These are phyloP conservation scores for Tachycineta bicolor DNA, from an alignment of 2,113 vertebrate species.

Conservation along the genomic window DNA sequence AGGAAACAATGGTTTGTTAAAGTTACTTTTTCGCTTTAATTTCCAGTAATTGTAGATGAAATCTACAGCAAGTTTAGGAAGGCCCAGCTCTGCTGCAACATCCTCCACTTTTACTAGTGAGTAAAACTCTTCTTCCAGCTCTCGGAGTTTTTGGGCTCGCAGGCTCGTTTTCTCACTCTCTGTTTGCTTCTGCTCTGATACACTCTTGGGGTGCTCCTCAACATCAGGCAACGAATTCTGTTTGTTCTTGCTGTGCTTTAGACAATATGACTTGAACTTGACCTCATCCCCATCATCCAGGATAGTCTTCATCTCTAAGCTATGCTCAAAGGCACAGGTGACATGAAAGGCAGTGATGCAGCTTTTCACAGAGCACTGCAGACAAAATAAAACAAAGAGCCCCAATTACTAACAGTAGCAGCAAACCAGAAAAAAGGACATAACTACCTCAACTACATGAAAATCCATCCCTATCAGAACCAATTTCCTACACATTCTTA, in stretches of 20 bases:
- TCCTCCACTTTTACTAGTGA: conserved; percentile 85
- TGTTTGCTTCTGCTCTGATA: conserved; percentile 81
- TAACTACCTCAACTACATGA: background rate
- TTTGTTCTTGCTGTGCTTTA: conserved; percentile 95
- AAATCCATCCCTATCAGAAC: background rate
- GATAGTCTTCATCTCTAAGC: conserved; percentile 97
- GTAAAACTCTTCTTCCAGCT: conserved; percentile 95
- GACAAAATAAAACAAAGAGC: background rate
- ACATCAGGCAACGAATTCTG: conserved; percentile 64
- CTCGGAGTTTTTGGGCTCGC: conserved; percentile 91
- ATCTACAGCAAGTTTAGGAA: conserved; percentile 83
- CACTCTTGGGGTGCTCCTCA: conserved; percentile 76
- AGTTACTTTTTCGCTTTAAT: conserved; percentile 93
- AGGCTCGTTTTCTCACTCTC: conserved; percentile 88
- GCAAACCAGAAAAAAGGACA: background rate
- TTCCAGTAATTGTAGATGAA: conserved; percentile 99
- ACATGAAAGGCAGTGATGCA: conserved; percentile 99
- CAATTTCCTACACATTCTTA: background rate
- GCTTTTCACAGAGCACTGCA: conserved; percentile 95
- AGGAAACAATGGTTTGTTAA: conserved; percentile 93
- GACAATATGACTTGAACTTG: conserved; percentile 95
- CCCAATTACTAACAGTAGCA: background rate
- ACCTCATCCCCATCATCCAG: conserved; percentile 96
- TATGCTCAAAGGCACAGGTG: conserved; percentile 98
- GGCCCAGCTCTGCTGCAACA: conserved; percentile 82